Conservation (phyloP, 2,113 vertebrate genomes). For the Dolichotis patagonum region DNA sequence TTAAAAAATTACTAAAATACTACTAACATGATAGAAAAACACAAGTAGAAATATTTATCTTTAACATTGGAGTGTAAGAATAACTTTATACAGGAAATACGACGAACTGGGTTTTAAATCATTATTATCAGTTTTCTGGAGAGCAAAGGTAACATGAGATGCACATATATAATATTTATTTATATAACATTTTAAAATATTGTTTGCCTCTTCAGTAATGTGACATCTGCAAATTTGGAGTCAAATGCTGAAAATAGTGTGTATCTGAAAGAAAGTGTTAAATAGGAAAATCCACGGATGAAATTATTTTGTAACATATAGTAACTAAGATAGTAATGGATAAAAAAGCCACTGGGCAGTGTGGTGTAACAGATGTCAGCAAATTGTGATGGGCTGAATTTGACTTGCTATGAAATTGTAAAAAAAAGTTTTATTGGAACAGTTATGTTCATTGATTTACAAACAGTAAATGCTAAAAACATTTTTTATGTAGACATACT, state of each 20-base stretch:
- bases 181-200: neutral
- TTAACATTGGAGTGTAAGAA: neutral
- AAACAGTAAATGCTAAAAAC: neutral
- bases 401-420: neutral
- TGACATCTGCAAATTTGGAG: neutral
- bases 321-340: neutral
- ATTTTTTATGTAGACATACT: neutral
- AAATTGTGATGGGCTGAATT: neutral
- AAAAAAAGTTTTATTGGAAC: neutral
- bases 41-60: too few relatives aligned
- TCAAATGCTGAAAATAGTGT: neutral
- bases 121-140: neutral
- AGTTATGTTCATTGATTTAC: neutral
- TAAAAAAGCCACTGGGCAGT: neutral
- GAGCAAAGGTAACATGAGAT: neutral
- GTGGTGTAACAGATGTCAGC: neutral
- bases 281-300: neutral
- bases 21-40: too few relatives aligned
- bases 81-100: neutral
- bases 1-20: too few relatives aligned
- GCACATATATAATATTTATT: neutral
- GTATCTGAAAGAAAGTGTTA: neutral
- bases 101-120: neutral
- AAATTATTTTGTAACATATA: neutral
- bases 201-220: neutral